Percentiles rank a stretch among this genome's conserved stretches.
These are phyloP conservation scores for Falco biarmicus DNA, from an alignment of 2,797 vertebrate genomes.

Conservation along the genomic window DNA sequence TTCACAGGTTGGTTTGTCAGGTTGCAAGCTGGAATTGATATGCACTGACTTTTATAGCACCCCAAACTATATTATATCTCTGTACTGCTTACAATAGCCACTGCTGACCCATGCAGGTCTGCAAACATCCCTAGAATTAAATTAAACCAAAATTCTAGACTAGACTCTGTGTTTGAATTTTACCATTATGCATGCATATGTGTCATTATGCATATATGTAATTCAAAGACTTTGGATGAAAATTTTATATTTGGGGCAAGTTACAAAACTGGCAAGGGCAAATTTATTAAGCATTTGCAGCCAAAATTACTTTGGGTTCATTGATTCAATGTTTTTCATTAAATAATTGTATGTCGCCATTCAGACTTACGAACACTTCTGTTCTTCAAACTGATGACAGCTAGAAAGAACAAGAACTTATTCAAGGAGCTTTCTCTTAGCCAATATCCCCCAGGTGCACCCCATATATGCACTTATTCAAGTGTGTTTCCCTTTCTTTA, in stretches of 20 bases:
- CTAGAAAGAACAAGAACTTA: background rate
- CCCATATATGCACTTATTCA: background rate
- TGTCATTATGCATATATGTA: background rate
- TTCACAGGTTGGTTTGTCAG: conserved; percentile 49
- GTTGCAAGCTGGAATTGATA: conserved; percentile 33
- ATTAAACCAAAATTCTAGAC: conserved; percentile 27
- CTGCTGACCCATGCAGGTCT: background rate
- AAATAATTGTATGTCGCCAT: conserved; percentile 50
- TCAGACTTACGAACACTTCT: conserved; percentile 51
- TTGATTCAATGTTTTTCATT: conserved; percentile 54
- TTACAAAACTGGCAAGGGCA: conserved; percentile 45
- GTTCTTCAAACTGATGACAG: conserved; percentile 25
- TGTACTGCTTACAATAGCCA: background rate
- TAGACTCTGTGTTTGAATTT: conserved; percentile 35
- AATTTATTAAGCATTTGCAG: conserved; percentile 52
- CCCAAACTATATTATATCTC: background rate
- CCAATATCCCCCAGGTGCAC: background rate
- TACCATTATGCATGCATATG: background rate
- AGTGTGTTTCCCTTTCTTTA: background rate
- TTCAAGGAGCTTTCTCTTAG: background rate
- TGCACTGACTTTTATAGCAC: background rate
- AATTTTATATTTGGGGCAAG: conserved; percentile 45
- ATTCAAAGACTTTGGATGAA: conserved; percentile 28
- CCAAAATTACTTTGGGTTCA: conserved; percentile 65
- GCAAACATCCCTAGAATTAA: background rate